Evolutionary conservation across 1,140 invertebrate genomes (phyloP), one percentile per base, ranked within the genome.

Genomic region (Oedothorax gibbosus): DNA sequence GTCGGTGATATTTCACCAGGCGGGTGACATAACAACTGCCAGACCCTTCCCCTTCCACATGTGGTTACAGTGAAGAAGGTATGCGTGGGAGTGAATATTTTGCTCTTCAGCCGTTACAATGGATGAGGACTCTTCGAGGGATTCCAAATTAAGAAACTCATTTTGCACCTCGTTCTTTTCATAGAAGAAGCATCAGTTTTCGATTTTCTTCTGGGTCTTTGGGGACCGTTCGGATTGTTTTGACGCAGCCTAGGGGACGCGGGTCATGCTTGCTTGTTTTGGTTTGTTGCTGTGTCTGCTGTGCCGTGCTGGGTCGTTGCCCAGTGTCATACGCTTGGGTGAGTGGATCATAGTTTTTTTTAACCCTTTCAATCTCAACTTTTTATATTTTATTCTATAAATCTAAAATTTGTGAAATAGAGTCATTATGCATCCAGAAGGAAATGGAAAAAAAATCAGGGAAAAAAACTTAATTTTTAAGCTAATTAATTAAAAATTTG

Each of bases 81-180:
- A 49, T 18, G 66, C 68, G 68, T 71, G 68, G 50, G 68, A 49
- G 66, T 35, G 66, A 49, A 53, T 53, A n/a, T 18, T 57, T 57
- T 14, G 54, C n/a, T 53, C 18, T 71, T 71, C 14, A 12, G 9
- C 50, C 5, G 49, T 71, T 71, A 71, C 69, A 75, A 75, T 75
- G 72, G 7, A 7, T 53, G 18, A 75, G 49, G 21, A 71, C 14
- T 9, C 72, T 20, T 73, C 71, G 50, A 53, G 60, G 53, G 77
- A 54, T 79, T 79, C 77, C 77, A 79, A 79, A 79, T 79, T 79
- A 79, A 79, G 77, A 77, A 77, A 68, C 60, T 21, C 2, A 77
- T 77, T 77, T 77, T 62, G 5, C 60, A 57, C 35, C 21, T 50
- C 35, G 15, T 35, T 35, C 35, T 35, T 35, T 35, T 5, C 35